Base-by-base conservation (phyloP, 2,888 invertebrate genomes). In the Archips xylosteana region DNA sequence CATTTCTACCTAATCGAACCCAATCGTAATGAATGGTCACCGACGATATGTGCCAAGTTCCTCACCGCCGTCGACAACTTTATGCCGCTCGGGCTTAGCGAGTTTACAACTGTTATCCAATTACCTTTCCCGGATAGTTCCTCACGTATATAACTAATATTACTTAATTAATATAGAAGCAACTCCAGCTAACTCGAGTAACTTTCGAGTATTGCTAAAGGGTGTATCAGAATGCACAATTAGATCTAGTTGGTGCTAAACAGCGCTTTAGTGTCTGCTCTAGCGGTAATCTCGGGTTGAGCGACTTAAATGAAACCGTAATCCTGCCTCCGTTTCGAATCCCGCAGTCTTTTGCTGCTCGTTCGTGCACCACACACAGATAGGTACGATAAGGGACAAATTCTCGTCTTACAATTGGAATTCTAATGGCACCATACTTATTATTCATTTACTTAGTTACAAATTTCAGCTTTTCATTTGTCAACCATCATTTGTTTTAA, bases 61-160 rank as follows among this genome's bases (percentile, higher is more conserved):
- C 60, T 64, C 69, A 49, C 57, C 47, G 54, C 36, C 57, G 32
- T 60, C 66, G 72, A 57, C 59, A 69, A 73, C 63, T 73, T 54
- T 9, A 54, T 73, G 63, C 63, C 71, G 61, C 36, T 42, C 45
- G 5, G 63, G 73, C 59, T 73, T 73, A 59, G 47, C 47, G 64
- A 68, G 69, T 73, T 72, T 67, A 73, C 73, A 69, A 73, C 63
- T 73, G 68, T 73, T 69, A 73, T 69, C 68, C 64, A 73, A 73
- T 73, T 73, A 73, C 73, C 64, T 68, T 63, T 49, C 47, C 49
- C 59, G 68, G 59, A 69, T 70, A 60, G 64, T 65, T 73, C 51
- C 69, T 47, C 69, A 54, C 69, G 51, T 49, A 47, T 45, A 67
- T 23, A 51, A 60, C 63, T 66, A 64, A 59, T 70, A 64, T 54